phyloP scores from a whole-genome alignment of 2,888 invertebrate species.

The Drosophila fulvimacula region DNA sequence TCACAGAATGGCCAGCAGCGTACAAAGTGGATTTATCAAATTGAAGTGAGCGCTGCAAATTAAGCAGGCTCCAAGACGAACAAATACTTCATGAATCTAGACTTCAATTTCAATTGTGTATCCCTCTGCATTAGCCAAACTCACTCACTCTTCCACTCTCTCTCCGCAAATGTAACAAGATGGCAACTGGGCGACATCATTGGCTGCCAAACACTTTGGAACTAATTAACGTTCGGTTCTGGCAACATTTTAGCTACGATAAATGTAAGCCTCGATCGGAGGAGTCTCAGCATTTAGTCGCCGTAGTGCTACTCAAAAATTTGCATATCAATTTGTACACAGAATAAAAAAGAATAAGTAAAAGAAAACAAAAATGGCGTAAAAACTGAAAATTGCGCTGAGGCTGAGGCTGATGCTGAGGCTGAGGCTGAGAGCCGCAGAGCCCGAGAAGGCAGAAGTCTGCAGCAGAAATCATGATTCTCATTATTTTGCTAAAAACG shows the following conservation, averaged over 20 bases:
- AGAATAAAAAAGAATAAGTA: conserved; percentile 34
- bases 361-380: conserved; percentile 59
- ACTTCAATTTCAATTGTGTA: background rate
- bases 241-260: conserved; percentile 46
- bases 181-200: background rate
- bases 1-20: conserved; percentile 25
- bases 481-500: conserved; percentile 78
- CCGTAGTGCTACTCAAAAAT: conserved; percentile 64
- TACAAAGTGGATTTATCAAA: conserved; percentile 64
- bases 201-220: conserved; percentile 60
- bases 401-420: too few relatives aligned
- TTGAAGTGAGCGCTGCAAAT: conserved; percentile 53
- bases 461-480: conserved; percentile 83
- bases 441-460: conserved; percentile 33
- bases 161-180: background rate
- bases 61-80: conserved; percentile 15
- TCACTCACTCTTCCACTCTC: background rate
- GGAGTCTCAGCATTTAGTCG: conserved; percentile 37
- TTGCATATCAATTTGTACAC: conserved; percentile 81
- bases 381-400: conserved; percentile 68
- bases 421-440: conserved; percentile 23
- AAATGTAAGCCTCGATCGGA: conserved; percentile 39
- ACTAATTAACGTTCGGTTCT: conserved; percentile 70
- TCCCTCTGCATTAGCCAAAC: background rate
- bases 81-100: background rate